phyloP scores from a whole-genome alignment of 1,140 invertebrate species.

The Drosophila yakuba region DNA sequence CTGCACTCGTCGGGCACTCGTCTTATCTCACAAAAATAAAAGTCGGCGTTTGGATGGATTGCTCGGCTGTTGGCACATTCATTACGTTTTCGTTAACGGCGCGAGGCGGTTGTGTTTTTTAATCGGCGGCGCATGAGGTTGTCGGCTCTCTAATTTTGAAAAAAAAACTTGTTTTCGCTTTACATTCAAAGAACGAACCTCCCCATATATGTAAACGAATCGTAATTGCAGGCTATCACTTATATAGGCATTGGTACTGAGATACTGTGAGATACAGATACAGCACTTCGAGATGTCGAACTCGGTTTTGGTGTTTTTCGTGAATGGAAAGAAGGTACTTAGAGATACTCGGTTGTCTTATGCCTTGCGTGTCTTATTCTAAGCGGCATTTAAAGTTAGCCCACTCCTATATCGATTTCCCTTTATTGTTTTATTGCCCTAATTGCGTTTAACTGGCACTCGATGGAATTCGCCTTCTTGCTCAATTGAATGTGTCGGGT shows the following conservation, averaged over 20 bases:
- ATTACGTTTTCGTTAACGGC: slow-evolving; percentile 63
- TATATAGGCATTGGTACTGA: slow-evolving; percentile 18
- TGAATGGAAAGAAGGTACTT: slow-evolving; percentile 86
- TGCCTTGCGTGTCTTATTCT: slow-evolving; percentile 19
- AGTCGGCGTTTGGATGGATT: slow-evolving; percentile 22
- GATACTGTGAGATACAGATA: slow-evolving; percentile 20
- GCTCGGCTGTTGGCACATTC: slow-evolving; percentile 35
- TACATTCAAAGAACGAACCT: slow-evolving; percentile 12
- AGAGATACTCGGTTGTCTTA: slow-evolving; percentile 8
- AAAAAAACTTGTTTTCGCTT: slow-evolving; percentile 33
- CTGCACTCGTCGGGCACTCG: slow-evolving; percentile 14
- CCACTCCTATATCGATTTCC: slow-evolving; percentile 20
- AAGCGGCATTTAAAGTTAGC: not conserved
- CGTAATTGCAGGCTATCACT: slow-evolving; percentile 27
- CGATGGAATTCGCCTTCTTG: slow-evolving; percentile 8
- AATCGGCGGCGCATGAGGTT: slow-evolving; percentile 2
- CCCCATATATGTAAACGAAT: slow-evolving; percentile 32
- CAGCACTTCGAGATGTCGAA: slow-evolving; percentile 45
- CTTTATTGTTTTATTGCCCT: slow-evolving; percentile 5
- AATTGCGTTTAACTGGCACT: slow-evolving; percentile 19
- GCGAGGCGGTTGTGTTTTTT: slow-evolving; percentile 60
- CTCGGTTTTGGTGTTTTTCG: slow-evolving; percentile 85
- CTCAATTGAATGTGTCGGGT: slow-evolving; percentile 39
- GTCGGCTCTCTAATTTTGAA: slow-evolving; percentile 24
- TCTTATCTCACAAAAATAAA: slow-evolving; percentile 35